Evolutionary conservation across 1,140 invertebrate genomes (phyloP), one percentile per base, ranked within the genome.

Genomic region (Elymnias hypermnestra): DNA sequence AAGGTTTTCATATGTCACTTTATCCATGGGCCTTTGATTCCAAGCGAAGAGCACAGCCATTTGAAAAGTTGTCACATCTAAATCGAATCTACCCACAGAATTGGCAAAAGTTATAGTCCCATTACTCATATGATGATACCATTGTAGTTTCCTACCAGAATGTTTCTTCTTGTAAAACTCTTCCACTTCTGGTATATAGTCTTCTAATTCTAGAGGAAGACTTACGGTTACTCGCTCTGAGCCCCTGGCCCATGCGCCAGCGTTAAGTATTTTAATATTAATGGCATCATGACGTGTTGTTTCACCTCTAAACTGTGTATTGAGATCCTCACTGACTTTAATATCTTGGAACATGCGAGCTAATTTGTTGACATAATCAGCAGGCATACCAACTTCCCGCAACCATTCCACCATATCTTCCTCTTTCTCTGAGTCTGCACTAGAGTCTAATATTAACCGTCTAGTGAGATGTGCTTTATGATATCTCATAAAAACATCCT

Each of bases 51-150:
- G 87, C n/a, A 99, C 97, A 42, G 97, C 97, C 97, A 99, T 98
- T 92, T 99, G 98, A 84, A 99, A 99, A 14, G 98, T 99, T 4
- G 98, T 99, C 1, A 99, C 97, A 81, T 99, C 98, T 48, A 99
- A 88, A 87, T 99, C 98, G 87, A 97, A 99, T 64, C 94, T 92
- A 5, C 98, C 97, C 28, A 96, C 92, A 69, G 94, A 91, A 86
- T 98, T 99, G 1, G 91, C 90, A 89, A 99, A 99, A 28, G 95
- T 98, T 55, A 99, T 97, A 19, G 96, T 97, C 62, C 98, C 98
- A 89, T 99, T 99, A 31, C 97, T 98, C 97, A 99, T 99, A 64
- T 99, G 97, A 89, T 99, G 97, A 84, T 99, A 98, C 98, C 98
- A 99, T 85, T 98, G 97, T 25, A 99, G 89, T 85, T 99, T 99